Conservation (phyloP, 2,113 vertebrate species). For the Marmota flaviventris region DNA sequence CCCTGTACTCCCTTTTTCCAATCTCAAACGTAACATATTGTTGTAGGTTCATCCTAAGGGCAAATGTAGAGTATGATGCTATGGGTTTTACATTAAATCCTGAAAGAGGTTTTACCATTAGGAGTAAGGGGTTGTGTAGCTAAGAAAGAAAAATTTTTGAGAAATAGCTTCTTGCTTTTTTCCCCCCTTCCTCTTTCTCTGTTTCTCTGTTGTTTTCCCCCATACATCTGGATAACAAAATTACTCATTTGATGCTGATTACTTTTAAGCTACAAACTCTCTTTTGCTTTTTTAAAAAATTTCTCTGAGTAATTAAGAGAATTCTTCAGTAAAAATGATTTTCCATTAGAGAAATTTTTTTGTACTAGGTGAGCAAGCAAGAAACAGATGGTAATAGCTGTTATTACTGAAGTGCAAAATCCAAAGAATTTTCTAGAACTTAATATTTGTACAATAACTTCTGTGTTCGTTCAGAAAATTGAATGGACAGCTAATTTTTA, state of each 20-base stretch:
- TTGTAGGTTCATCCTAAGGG: not conserved
- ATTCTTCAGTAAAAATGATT: not conserved
- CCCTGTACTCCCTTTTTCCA: not conserved
- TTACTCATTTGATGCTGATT: not conserved
- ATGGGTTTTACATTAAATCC: not conserved
- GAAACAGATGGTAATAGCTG: not conserved
- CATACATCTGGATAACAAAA: not conserved
- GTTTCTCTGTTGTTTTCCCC: not conserved
- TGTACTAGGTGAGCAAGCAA: not conserved
- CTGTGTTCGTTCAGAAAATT: not conserved
- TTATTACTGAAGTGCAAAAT: slow-evolving; percentile 17
- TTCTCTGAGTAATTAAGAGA: slow-evolving; percentile 24
- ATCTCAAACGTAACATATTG: not conserved
- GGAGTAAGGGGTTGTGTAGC: accelerated
- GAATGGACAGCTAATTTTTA: slow-evolving; percentile 11
- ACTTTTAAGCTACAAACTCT: not conserved
- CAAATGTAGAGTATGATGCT: not conserved
- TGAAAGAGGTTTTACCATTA: not conserved
- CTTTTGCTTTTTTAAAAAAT: not conserved
- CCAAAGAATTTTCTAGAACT: not conserved
- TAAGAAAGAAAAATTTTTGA: not conserved
- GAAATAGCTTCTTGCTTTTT: not conserved
- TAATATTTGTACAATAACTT: not conserved
- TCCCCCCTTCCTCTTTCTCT: not conserved
- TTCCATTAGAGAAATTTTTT: not conserved